Base-by-base conservation (phyloP, 2,888 invertebrate species). In the Slavum lentiscoides region DNA sequence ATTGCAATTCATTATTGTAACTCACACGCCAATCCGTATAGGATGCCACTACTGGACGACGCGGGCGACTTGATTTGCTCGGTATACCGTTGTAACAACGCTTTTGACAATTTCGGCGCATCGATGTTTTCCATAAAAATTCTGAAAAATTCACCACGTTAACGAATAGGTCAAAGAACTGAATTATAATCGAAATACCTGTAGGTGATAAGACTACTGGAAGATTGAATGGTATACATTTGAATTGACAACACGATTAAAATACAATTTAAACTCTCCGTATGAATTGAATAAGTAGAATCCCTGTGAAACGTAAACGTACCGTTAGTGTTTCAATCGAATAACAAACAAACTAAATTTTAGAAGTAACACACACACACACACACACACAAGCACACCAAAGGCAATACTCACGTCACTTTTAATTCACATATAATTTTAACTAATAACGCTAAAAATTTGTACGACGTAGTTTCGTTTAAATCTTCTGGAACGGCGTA, bases 221-320 rank as follows among this genome's bases (percentile, higher is more conserved):
- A 90, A 43, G 84, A 88, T 70, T 91, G 90, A 0, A 93, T 91
- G 17, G 94, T 91, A 84, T 92, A 94, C 86, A 94, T 90, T 86
- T 96, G 96, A 53, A 95, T 93, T 0, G 96, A 96, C 85, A 97
- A 89, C n/a, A 97, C 87, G 0, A 95, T 92, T 21, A 97, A 88
- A 64, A 97, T 88, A 30, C 93, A 92, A 86, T 96, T 96, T 68
- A 97, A 91, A 43, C 94, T 92, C 87, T 98, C 97, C 84, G 96
- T 86, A 85, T 96, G 95, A 43, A 96, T 88, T 81, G 92, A 91
- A 86, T 95, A 95, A 77, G 95, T 95, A 85, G 91, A 91, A 86
- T 94, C 93, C 83, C 92, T 93, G 87, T 74, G 58, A 49, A 58
- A 67, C 82, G 55, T 19, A 69, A 61, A 55, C 21, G n/a, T 61